Evolutionary conservation across 2,888 invertebrate genomes (phyloP).

Genomic region (Orchesella flavescens): DNA sequence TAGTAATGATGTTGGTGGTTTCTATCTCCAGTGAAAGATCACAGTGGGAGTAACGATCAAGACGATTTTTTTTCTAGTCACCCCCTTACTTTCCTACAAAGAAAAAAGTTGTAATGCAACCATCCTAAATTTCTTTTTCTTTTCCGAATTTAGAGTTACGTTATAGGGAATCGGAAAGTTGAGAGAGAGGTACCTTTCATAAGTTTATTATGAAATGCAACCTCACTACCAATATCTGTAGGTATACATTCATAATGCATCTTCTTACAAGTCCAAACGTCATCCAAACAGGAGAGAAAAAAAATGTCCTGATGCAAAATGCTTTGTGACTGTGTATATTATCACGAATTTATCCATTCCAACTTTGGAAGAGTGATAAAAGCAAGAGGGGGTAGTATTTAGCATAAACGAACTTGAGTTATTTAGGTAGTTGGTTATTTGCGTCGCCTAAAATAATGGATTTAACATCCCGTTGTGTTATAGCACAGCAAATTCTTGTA

Average conservation of each 20-base stretch:
- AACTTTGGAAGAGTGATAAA: slow-evolving; percentile 33
- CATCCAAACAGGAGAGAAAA: slow-evolving; percentile 28
- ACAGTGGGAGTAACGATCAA: slow-evolving; percentile 36
- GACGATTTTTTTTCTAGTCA: slow-evolving; percentile 38
- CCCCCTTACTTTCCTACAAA: slow-evolving; percentile 35
- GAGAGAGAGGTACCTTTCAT: neutral
- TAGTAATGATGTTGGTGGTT: slow-evolving; percentile 53
- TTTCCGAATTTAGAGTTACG: slow-evolving; percentile 7
- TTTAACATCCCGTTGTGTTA: slow-evolving; percentile 22
- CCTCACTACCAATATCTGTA: neutral
- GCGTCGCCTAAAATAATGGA: slow-evolving; percentile 16
- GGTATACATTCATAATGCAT: neutral
- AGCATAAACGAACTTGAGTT: slow-evolving; percentile 35
- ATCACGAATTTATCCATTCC: slow-evolving; percentile 32
- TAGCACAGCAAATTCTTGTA: slow-evolving; percentile 14
- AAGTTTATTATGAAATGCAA: neutral
- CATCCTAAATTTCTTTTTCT: neutral
- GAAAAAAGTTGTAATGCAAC: slow-evolving; percentile 23
- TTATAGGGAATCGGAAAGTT: slow-evolving; percentile 27
- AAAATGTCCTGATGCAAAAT: slow-evolving; percentile 34
- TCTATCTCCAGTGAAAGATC: slow-evolving; percentile 35
- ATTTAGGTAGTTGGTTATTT: slow-evolving; percentile 4
- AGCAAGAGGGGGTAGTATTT: slow-evolving; percentile 34
- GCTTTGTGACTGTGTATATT: neutral
- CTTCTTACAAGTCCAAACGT: neutral